phyloP scores from a whole-genome alignment of 30 jellyfish, hydroid and myxozoan species.

The Turritopsis dohrnii region DNA sequence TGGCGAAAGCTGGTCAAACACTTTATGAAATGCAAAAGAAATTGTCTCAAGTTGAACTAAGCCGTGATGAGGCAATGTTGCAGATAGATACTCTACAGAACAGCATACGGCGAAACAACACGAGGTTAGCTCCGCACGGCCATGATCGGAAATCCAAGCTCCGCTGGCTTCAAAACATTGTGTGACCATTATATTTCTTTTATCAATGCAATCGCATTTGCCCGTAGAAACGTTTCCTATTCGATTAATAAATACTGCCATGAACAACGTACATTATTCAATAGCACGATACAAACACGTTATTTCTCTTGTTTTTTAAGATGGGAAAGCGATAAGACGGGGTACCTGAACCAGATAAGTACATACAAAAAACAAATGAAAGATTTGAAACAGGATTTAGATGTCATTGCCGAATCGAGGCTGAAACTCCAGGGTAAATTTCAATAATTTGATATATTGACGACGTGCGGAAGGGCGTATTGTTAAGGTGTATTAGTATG shows the following conservation, averaged over 20 bases:
- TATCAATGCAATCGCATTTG: too few species aligned
- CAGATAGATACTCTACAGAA: conserved; percentile 58
- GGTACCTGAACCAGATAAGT: conserved; percentile 41
- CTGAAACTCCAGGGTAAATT: conserved; percentile 41
- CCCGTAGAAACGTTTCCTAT: too few species aligned
- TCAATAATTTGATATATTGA: background rate
- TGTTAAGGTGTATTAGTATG: background rate
- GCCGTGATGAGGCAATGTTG: conserved; percentile 71
- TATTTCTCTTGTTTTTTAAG: conserved; percentile 19
- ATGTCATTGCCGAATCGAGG: conserved; percentile 53
- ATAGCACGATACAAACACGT: background rate
- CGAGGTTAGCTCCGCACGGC: conserved; percentile 15
- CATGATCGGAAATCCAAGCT: background rate
- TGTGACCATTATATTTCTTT: too few species aligned
- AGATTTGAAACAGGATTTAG: conserved; percentile 53
- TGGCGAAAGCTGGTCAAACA: conserved; percentile 51
- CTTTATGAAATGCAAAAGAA: conserved; percentile 63
- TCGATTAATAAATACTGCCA: too few species aligned
- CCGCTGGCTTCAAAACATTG: background rate
- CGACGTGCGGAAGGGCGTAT: background rate
- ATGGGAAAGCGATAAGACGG: conserved; percentile 53
- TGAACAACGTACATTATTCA: background rate
- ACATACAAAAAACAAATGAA: conserved; percentile 54
- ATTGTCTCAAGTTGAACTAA: conserved; percentile 57
- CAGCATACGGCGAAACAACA: conserved; percentile 38